A percentile compares a stretch with the other conserved stretches of the same genome.
phyloP scores from a whole-genome alignment of 1,140 invertebrate species.

The Hirudo medicinalis region DNA sequence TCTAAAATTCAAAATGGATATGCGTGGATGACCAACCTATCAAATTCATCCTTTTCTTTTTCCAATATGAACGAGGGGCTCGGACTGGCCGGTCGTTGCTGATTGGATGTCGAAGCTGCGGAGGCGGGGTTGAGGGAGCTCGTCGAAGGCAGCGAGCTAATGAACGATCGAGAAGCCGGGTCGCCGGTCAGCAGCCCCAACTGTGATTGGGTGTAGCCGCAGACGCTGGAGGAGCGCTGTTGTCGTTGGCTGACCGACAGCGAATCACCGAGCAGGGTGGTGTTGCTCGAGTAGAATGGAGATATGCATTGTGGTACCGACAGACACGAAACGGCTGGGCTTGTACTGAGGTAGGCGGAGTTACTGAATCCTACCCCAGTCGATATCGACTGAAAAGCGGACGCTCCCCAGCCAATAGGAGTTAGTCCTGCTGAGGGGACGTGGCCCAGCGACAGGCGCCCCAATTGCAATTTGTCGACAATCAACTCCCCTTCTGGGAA shows the following conservation, averaged over 20 bases:
- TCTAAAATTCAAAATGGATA: too few species aligned
- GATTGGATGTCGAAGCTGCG: slow-evolving; percentile 28
- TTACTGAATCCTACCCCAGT: neutral
- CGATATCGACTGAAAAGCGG: neutral
- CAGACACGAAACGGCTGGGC: neutral
- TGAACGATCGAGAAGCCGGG: slow-evolving; percentile 34
- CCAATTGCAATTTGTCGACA: slow-evolving; percentile 29
- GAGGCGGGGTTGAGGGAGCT: neutral
- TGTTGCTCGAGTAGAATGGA: neutral
- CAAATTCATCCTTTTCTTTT: slow-evolving; percentile 43
- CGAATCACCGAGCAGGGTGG: slow-evolving; percentile 15
- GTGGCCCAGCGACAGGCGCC: neutral
- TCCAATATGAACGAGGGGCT: slow-evolving; percentile 67
- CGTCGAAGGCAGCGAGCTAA: neutral
- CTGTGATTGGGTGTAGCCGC: slow-evolving; percentile 42
- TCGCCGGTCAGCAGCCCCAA: slow-evolving; percentile 26
- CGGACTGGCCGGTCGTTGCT: slow-evolving; percentile 57
- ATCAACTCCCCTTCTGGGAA: slow-evolving; percentile 41
- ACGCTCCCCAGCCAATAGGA: neutral
- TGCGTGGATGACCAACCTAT: slow-evolving; percentile 31
- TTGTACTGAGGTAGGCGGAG: slow-evolving; percentile 5
- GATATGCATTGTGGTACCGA: neutral
- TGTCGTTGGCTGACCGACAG: slow-evolving; percentile 35
- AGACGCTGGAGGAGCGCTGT: slow-evolving; percentile 37
- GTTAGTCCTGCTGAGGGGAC: neutral